Evolutionary conservation across 2,888 invertebrate genomes (phyloP).

Genomic region (Rhyacophila evoluta): DNA sequence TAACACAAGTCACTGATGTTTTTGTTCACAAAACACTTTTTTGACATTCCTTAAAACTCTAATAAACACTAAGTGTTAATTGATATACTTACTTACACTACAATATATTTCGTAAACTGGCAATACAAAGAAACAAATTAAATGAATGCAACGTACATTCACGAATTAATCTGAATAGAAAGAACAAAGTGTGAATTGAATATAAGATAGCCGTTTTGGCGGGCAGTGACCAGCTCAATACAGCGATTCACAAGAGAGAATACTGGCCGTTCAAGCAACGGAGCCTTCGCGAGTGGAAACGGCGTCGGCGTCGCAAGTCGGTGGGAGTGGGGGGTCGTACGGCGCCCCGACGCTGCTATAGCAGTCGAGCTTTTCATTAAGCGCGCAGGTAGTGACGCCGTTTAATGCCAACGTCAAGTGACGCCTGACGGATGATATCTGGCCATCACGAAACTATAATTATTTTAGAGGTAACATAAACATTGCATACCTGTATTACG

Average conservation of each 20-base stretch:
- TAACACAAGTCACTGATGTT: too few species aligned
- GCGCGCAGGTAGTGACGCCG: neutral
- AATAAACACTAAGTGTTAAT: too few species aligned
- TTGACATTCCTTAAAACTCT: too few species aligned
- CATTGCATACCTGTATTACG: neutral
- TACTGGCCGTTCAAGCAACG: neutral
- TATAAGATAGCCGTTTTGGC: too few species aligned
- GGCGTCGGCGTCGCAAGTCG: conserved; percentile 1
- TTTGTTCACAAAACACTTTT: too few species aligned
- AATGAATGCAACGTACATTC: too few species aligned
- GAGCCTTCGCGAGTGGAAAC: neutral
- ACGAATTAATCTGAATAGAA: too few species aligned
- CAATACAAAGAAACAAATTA: too few species aligned
- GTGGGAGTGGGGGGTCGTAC: neutral
- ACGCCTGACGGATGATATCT: neutral
- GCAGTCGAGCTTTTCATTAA: conserved; percentile 7
- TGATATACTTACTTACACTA: too few species aligned
- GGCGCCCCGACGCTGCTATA: neutral
- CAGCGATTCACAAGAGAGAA: neutral
- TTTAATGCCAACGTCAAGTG: neutral
- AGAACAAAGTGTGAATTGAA: too few species aligned
- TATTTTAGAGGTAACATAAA: neutral
- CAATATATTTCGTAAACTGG: too few species aligned
- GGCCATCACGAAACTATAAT: conserved; percentile 4
- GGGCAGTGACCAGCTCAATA: neutral